Conservation (phyloP, 53 echinoderm and acorn worm genomes). For the Antedon mediterranea region DNA sequence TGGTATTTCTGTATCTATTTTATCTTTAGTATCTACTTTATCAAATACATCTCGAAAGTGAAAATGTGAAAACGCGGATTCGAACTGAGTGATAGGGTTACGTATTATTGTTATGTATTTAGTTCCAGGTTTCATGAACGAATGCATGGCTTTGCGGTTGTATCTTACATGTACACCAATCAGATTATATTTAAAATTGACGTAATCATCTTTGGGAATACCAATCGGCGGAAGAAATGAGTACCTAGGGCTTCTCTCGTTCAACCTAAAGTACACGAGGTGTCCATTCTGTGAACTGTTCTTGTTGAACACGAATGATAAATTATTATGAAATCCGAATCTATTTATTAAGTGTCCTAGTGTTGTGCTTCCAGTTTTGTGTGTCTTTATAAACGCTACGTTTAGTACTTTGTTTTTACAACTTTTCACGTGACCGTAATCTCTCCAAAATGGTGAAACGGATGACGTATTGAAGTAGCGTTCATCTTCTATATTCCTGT, state of each 20-base stretch:
- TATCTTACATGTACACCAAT: conserved; percentile 53
- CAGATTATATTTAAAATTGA: conserved; percentile 42
- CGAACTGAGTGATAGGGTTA: conserved; percentile 45
- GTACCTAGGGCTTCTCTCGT: not conserved
- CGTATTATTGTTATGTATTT: conserved; percentile 52
- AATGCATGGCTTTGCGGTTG: conserved; percentile 37
- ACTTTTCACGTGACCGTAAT: not conserved
- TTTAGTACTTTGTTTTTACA: not conserved
- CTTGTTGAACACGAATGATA: conserved; percentile 47
- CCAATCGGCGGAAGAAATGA: conserved; percentile 47
- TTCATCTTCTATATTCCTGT: no score
- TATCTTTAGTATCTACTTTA: not conserved
- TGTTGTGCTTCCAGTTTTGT: conserved; percentile 69
- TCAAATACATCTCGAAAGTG: conserved; percentile 31
- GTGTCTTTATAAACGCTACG: conserved; percentile 55
- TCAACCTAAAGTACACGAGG: not conserved
- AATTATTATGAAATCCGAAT: conserved; percentile 26
- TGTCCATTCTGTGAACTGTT: conserved; percentile 32
- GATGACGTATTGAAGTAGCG: no score
- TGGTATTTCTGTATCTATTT: not conserved
- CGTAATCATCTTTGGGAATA: conserved; percentile 4
- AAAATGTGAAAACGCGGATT: conserved; percentile 61
- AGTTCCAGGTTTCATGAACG: conserved; percentile 46
- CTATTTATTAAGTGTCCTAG: conserved; percentile 39
- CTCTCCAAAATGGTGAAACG: not conserved